Conservation (phyloP, 2,888 invertebrate species). For the Eudasyphora cyanicolor region DNA sequence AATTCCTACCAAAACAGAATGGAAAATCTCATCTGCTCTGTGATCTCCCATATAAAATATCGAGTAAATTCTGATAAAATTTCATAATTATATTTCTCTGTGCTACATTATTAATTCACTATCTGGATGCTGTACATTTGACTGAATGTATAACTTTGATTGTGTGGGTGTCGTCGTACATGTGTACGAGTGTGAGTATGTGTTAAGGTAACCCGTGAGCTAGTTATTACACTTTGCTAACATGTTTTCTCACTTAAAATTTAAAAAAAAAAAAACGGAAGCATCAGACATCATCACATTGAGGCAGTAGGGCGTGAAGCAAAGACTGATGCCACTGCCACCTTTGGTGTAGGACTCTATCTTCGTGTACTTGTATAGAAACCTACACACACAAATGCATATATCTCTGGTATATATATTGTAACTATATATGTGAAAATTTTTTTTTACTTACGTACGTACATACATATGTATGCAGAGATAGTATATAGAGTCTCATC, state of each 20-base stretch:
- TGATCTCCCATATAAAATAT: too few species aligned
- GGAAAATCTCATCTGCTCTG: too few species aligned
- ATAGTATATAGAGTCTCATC: constrained; percentile 26
- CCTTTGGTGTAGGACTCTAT: constrained; percentile 31
- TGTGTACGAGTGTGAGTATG: neutral
- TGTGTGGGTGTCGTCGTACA: neutral
- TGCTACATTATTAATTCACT: too few species aligned
- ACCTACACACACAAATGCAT: too few species aligned
- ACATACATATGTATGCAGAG: neutral
- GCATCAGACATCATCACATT: constrained; percentile 31
- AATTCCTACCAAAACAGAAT: too few species aligned
- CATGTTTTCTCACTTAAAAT: constrained; percentile 63
- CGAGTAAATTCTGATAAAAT: too few species aligned
- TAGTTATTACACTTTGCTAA: constrained; percentile 56
- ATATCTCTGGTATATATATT: neutral
- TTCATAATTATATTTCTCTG: too few species aligned
- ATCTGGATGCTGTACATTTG: constrained; percentile 7
- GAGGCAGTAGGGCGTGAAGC: neutral
- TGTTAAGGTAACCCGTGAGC: constrained; percentile 52
- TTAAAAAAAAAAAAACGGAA: constrained; percentile 33
- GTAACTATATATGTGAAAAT: constrained; percentile 20
- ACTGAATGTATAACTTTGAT: neutral
- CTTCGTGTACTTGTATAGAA: too few species aligned
- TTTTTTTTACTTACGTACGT: constrained; percentile 10
- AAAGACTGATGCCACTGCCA: neutral